These are phyloP conservation scores for Diarsia mendica DNA, from an alignment of 2,888 invertebrate species.

Conservation along the genomic window DNA sequence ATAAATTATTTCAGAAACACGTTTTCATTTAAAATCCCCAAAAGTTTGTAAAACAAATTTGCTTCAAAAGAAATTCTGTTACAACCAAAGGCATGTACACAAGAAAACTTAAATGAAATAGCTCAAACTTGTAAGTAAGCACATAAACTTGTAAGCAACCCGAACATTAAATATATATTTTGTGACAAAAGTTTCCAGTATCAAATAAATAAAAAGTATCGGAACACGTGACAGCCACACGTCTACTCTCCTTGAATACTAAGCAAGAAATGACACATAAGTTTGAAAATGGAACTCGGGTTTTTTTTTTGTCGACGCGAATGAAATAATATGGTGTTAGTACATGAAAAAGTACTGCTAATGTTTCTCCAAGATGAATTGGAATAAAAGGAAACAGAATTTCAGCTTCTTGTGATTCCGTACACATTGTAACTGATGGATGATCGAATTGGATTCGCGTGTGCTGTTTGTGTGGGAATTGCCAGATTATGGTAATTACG, in stretches of 20 bases:
- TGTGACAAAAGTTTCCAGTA: conserved; percentile 34
- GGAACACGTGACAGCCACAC: conserved; percentile 64
- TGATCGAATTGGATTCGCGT: background rate
- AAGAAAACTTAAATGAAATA: conserved; percentile 43
- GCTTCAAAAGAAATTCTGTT: conserved; percentile 6
- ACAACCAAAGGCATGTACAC: conserved; percentile 5
- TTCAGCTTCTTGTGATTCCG: conserved; percentile 19
- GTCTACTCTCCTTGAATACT: conserved; percentile 67
- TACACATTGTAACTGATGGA: conserved; percentile 15
- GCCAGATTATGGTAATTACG: background rate
- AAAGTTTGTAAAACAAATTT: background rate
- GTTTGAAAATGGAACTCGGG: conserved; percentile 52
- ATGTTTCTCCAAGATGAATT: conserved; percentile 41
- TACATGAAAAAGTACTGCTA: conserved; percentile 48
- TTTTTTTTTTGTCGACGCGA: conserved; percentile 37
- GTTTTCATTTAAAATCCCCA: background rate
- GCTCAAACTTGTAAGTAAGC: conserved; percentile 14
- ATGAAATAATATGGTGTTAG: conserved; percentile 56
- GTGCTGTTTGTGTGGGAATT: background rate
- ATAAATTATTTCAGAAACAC: background rate
- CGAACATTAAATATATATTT: conserved; percentile 35
- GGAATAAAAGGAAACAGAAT: conserved; percentile 33
- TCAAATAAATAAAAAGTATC: conserved; percentile 72
- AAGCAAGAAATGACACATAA: conserved; percentile 62
- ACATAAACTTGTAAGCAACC: conserved; percentile 21